A percentile compares a stretch with the other conserved stretches of the same genome.
Conservation (phyloP, 2,888 invertebrate genomes). For the Syrista parreyssii region DNA sequence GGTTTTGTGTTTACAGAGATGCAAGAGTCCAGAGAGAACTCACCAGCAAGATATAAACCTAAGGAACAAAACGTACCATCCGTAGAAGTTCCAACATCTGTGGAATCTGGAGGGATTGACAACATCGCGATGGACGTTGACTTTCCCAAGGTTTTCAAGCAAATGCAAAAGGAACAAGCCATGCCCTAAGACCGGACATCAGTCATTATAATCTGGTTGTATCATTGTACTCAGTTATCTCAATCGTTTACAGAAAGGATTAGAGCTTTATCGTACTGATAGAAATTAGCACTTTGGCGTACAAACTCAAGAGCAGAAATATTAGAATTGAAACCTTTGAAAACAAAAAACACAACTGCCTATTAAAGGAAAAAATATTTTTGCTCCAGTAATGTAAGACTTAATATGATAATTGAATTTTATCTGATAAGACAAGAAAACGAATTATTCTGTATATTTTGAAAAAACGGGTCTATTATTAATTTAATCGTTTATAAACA, state of each 20-base stretch:
- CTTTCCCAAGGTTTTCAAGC: conserved; percentile 73
- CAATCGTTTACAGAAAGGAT: neutral
- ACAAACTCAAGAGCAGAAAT: neutral
- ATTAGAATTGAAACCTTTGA: neutral
- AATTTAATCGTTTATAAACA: neutral
- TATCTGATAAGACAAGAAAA: neutral
- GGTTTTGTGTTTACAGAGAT: conserved; percentile 42
- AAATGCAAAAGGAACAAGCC: conserved; percentile 71
- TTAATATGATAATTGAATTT: neutral
- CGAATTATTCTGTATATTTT: neutral
- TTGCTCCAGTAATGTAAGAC: neutral
- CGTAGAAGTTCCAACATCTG: conserved; percentile 18
- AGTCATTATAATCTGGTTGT: neutral
- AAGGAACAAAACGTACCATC: conserved; percentile 31
- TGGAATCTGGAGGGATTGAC: conserved; percentile 67
- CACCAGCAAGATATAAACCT: conserved; percentile 52
- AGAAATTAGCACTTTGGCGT: neutral
- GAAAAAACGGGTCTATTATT: neutral
- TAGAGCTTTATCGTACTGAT: neutral
- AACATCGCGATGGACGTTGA: conserved; percentile 73
- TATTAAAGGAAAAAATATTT: neutral
- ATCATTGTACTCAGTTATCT: neutral
- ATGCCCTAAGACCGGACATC: conserved; percentile 26
- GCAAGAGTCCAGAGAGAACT: conserved; percentile 59
- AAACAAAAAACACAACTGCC: neutral